phyloP scores from a whole-genome alignment of 2,888 invertebrate species.

The Phyto melanocephala region DNA sequence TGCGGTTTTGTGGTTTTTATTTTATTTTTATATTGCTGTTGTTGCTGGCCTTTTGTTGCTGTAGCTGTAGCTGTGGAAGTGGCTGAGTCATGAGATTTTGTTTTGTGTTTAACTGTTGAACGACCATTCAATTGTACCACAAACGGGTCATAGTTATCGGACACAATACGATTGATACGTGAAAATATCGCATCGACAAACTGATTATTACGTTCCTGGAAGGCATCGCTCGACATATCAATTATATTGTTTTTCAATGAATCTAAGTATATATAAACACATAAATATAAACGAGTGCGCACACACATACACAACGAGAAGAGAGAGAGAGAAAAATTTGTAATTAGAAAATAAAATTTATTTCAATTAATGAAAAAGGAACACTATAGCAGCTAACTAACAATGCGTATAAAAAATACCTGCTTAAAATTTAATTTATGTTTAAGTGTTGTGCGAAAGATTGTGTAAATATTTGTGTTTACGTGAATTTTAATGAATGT shows the following conservation, averaged over 20 bases:
- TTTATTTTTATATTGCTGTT: slow-evolving; percentile 40
- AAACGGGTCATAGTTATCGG: slow-evolving; percentile 90
- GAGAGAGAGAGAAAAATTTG: slow-evolving; percentile 18
- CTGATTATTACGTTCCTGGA: slow-evolving; percentile 89
- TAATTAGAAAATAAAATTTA: slow-evolving; percentile 54
- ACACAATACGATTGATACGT: slow-evolving; percentile 89
- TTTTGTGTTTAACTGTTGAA: slow-evolving; percentile 63
- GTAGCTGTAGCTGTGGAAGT: slow-evolving; percentile 39
- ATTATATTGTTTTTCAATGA: slow-evolving; percentile 77
- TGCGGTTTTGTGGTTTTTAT: slow-evolving; percentile 66
- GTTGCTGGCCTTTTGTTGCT: slow-evolving; percentile 57
- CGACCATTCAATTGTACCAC: slow-evolving; percentile 81
- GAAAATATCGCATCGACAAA: slow-evolving; percentile 91
- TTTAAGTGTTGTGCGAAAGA: background rate
- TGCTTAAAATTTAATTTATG: slow-evolving; percentile 23
- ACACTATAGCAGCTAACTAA: background rate
- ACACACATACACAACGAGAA: background rate
- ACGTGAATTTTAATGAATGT: too few relatives aligned
- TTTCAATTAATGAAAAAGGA: slow-evolving; percentile 20
- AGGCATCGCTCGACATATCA: slow-evolving; percentile 78
- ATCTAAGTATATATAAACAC: slow-evolving; percentile 79
- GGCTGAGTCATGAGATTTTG: slow-evolving; percentile 39
- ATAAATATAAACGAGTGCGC: too few relatives aligned
- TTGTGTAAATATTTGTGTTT: background rate
- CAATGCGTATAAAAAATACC: slow-evolving; percentile 3